Evolutionary conservation across 2,797 vertebrate species (phyloP).

Genomic region (Pseudomugil gertrudae): DNA sequence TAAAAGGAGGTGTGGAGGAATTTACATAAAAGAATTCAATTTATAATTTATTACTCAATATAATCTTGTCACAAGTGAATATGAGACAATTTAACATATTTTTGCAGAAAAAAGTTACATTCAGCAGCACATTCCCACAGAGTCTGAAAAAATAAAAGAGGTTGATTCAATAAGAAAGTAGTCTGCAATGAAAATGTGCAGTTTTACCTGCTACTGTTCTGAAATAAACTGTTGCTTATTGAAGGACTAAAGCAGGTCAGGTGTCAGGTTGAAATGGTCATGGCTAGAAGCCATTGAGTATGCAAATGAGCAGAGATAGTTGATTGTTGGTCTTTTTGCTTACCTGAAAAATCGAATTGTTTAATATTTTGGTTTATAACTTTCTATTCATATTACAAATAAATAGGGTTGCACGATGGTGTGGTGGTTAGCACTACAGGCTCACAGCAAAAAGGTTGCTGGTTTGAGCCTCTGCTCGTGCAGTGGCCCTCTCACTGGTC

Average conservation of each 20-base stretch:
- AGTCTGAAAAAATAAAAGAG: neutral
- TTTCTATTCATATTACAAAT: no score
- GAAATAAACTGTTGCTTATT: constrained; percentile 19
- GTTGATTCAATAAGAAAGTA: neutral
- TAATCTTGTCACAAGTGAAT: neutral
- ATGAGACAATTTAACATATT: neutral
- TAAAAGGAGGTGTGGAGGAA: neutral
- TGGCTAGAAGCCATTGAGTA: constrained; percentile 17
- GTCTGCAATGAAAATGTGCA: neutral
- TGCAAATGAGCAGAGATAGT: constrained; percentile 28
- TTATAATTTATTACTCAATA: neutral
- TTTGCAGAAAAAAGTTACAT: neutral
- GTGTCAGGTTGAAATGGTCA: constrained; percentile 45
- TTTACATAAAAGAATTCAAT: neutral
- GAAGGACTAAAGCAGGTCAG: constrained; percentile 35
- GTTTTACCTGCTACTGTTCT: constrained; percentile 5
- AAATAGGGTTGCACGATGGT: no score
- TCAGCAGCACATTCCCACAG: neutral
- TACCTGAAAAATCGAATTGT: no score
- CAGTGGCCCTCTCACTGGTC: no score
- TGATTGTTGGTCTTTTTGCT: neutral
- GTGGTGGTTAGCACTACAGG: no score
- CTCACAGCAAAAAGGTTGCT: no score
- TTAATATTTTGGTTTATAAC: no score
- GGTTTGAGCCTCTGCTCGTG: no score